Percentiles rank a stretch among this genome's conserved stretches.
Conservation (phyloP, 2,797 vertebrate species). For the Chaenodraco wilsoni region DNA sequence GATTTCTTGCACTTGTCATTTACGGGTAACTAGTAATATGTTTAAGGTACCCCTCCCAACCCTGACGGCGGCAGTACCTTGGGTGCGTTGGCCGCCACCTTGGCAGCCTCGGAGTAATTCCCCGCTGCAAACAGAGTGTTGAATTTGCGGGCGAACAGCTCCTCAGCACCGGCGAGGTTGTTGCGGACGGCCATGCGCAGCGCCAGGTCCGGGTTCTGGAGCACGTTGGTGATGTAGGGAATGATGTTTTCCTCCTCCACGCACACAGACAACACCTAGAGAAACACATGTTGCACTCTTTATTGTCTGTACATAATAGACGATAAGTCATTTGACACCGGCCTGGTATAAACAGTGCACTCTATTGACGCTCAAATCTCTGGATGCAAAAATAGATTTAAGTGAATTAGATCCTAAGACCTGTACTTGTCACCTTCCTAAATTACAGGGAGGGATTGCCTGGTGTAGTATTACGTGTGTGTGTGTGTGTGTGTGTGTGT, state of each 20-base stretch:
- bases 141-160: slow-evolving; percentile 98
- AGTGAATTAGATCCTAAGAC: slow-evolving; percentile 17
- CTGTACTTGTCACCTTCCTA: slow-evolving; percentile 18
- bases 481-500: not conserved
- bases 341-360: not conserved
- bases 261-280: slow-evolving; percentile 94
- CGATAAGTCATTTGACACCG: not conserved
- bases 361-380: not conserved
- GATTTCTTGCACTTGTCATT: too few relatives aligned
- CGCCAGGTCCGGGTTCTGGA: slow-evolving; percentile 97
- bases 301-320: slow-evolving; percentile 4
- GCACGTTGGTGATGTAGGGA: slow-evolving; percentile 97
- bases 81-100: slow-evolving; percentile 95
- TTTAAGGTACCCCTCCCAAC: too few relatives aligned
- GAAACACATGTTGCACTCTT: slow-evolving; percentile 30
- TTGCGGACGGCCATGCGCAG: slow-evolving; percentile 98
- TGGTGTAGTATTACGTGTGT: slow-evolving; percentile 19
- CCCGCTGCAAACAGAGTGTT: slow-evolving; percentile 97
- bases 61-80: slow-evolving; percentile 82
- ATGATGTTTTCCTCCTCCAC: slow-evolving; percentile 98
- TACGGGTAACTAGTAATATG: too few relatives aligned
- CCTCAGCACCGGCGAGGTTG: slow-evolving; percentile 97
- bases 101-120: slow-evolving; percentile 98
- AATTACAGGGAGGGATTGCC: slow-evolving; percentile 27
- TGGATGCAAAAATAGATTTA: slow-evolving; percentile 27